phyloP scores from a whole-genome alignment of 2,113 vertebrate species.

The Tyrannus savana region DNA sequence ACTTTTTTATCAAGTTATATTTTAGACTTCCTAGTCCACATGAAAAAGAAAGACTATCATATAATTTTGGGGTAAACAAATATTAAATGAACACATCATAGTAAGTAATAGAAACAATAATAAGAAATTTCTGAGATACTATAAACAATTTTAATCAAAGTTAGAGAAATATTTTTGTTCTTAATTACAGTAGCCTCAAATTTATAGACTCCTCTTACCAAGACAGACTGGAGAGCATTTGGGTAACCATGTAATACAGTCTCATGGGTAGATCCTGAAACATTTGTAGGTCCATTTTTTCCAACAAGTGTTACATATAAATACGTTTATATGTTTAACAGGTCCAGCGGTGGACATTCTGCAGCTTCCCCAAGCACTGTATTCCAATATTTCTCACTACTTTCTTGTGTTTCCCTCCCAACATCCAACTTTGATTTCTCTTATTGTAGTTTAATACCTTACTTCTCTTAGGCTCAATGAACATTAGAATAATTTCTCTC shows the following conservation, averaged over 20 bases:
- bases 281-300: not conserved
- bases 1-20: not conserved
- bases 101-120: not conserved
- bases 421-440: not conserved
- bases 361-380: not conserved
- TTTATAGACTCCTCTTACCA: not conserved
- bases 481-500: not conserved
- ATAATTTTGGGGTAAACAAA: not conserved
- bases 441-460: not conserved
- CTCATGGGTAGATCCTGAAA: not conserved
- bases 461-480: not conserved
- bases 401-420: not conserved
- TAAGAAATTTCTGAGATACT: not conserved
- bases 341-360: not conserved
- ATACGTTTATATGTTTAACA: not conserved
- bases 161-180: not conserved
- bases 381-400: not conserved
- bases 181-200: not conserved
- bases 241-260: not conserved
- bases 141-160: not conserved
- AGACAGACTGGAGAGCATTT: not conserved
- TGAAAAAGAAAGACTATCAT: not conserved
- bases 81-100: not conserved
- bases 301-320: not conserved
- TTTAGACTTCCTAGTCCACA: not conserved